phyloP scores from a whole-genome alignment of 2,113 vertebrate genomes.

The Camelus dromedarius region DNA sequence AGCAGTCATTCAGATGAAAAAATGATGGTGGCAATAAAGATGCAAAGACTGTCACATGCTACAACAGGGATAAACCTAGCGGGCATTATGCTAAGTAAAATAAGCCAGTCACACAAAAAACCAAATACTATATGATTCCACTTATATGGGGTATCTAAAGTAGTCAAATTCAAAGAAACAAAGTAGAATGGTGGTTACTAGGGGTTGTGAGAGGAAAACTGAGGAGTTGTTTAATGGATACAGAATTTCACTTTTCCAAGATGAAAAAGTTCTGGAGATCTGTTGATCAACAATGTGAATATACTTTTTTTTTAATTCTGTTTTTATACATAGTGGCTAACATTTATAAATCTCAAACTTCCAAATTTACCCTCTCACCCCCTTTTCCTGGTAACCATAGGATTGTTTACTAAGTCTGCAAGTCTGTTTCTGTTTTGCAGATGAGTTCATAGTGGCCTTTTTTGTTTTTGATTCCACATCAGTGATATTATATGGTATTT shows the following conservation, averaged over 20 bases:
- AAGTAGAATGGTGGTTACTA: neutral
- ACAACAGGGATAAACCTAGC: neutral
- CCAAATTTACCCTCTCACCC: no score
- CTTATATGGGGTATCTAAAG: neutral
- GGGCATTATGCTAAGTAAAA: neutral
- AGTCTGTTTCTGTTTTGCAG: no score
- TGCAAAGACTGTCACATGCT: neutral
- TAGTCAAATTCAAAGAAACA: slow-evolving; percentile 15
- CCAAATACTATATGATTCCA: neutral
- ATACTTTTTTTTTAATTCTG: no score
- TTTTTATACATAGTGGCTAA: no score
- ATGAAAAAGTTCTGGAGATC: slow-evolving; percentile 23
- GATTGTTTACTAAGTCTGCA: no score
- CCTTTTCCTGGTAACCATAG: no score
- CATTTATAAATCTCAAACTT: no score
- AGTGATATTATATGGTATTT: no score
- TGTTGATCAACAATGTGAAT: neutral
- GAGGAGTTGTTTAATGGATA: neutral
- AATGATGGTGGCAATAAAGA: neutral
- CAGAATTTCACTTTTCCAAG: neutral
- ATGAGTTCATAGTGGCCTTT: no score
- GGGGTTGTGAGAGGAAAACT: neutral
- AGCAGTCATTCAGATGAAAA: slow-evolving; percentile 36
- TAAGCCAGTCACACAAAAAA: slow-evolving; percentile 15
- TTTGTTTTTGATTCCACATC: no score